These are phyloP conservation scores for Mustelus asterias DNA, from an alignment of 2,113 vertebrate species.

Conservation along the genomic window DNA sequence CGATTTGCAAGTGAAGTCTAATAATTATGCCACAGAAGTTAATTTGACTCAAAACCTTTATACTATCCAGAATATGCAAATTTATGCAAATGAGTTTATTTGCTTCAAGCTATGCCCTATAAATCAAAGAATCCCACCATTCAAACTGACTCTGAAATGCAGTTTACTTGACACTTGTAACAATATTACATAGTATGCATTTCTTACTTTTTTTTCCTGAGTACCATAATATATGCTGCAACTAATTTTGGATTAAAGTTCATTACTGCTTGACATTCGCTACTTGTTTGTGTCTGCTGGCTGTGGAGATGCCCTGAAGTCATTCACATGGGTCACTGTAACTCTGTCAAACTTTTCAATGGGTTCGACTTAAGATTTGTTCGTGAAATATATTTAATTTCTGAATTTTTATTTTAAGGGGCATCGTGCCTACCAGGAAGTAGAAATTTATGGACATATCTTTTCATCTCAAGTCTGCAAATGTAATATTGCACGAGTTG, in stretches of 20 bases:
- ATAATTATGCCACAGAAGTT: conserved; percentile 23
- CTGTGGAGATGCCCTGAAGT: neutral
- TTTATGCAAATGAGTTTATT: conserved; percentile 18
- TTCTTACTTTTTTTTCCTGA: conserved; percentile 13
- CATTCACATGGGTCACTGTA: neutral
- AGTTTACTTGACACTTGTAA: conserved; percentile 27
- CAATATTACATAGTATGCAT: conserved; percentile 20
- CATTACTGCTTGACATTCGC: neutral
- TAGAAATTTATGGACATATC: neutral
- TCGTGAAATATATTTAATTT: neutral
- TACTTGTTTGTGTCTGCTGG: neutral
- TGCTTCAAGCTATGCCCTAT: conserved; percentile 25
- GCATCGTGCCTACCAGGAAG: neutral
- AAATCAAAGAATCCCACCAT: conserved; percentile 34
- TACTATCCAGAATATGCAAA: neutral
- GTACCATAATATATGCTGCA: neutral
- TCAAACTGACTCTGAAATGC: conserved; percentile 30
- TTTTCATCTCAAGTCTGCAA: neutral
- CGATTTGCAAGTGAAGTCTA: conserved; percentile 15
- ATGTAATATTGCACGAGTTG: neutral
- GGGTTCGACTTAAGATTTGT: neutral
- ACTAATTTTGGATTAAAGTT: neutral
- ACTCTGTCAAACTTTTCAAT: neutral
- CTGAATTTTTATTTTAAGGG: neutral
- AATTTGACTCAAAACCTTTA: conserved; percentile 24